phyloP scores from a whole-genome alignment of 1,140 invertebrate species.

The Cecropterus lyciades region DNA sequence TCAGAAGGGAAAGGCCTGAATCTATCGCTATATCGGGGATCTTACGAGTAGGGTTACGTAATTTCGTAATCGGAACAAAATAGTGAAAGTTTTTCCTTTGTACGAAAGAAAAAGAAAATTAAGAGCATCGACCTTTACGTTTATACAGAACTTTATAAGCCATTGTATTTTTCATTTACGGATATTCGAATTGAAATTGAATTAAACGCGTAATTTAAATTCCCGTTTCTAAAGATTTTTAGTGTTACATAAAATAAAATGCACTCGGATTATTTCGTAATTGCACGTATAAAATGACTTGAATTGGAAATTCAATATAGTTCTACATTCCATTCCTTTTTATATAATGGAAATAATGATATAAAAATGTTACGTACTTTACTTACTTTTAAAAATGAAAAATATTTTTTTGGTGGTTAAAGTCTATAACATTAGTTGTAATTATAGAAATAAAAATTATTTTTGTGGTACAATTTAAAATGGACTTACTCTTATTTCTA shows the following conservation, averaged over 20 bases:
- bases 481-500: too few relatives aligned
- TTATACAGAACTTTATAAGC: conserved; percentile 14
- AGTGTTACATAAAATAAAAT: not conserved
- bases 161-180: conserved; percentile 5
- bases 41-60: conserved; percentile 1
- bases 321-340: too few relatives aligned
- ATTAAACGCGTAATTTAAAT: too few relatives aligned
- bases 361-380: too few relatives aligned
- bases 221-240: not conserved
- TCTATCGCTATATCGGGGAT: not conserved
- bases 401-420: too few relatives aligned
- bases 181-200: conserved; percentile 4
- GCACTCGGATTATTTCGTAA: not conserved
- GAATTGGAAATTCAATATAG: not conserved
- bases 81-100: conserved; percentile 30
- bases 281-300: not conserved
- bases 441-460: too few relatives aligned
- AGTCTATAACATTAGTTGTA: too few relatives aligned
- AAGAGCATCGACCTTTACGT: conserved; percentile 12
- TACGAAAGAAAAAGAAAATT: conserved; percentile 18
- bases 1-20: too few relatives aligned
- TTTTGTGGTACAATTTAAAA: too few relatives aligned
- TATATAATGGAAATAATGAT: too few relatives aligned
- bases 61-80: conserved; percentile 20
- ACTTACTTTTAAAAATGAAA: too few relatives aligned